Percentiles rank a stretch among this genome's conserved stretches.
Conservation (phyloP, 2,797 vertebrate genomes). For the Cossypha polioptera region DNA sequence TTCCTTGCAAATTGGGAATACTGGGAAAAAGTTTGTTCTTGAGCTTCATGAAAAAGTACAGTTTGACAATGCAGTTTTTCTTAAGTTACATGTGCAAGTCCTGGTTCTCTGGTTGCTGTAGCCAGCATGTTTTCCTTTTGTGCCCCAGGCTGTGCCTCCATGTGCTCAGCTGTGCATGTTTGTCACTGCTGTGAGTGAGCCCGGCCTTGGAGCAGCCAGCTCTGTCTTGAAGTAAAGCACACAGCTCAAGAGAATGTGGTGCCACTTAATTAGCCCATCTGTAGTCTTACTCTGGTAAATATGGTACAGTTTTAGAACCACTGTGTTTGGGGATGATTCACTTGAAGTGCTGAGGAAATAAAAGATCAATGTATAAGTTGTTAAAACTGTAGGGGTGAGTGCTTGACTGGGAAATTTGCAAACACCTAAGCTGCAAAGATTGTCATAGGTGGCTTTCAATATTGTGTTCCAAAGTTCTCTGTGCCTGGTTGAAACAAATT, state of each 20-base stretch:
- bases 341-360: neutral
- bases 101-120: neutral
- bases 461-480: constrained; percentile 59
- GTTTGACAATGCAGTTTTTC: neutral
- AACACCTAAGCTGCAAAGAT: constrained; percentile 13
- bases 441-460: constrained; percentile 23
- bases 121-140: neutral
- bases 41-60: neutral
- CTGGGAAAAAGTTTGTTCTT: constrained; percentile 9
- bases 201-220: neutral
- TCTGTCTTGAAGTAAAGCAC: constrained; percentile 20
- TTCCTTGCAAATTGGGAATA: constrained; percentile 21
- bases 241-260: neutral
- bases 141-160: neutral
- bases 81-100: neutral
- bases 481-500: constrained; percentile 55
- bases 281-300: neutral
- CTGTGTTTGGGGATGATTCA: neutral
- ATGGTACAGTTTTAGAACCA: neutral
- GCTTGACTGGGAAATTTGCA: constrained; percentile 24
- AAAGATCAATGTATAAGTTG: neutral
- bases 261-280: neutral
- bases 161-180: neutral
- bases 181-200: neutral
- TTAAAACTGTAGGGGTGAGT: constrained; percentile 19